Base-by-base conservation (phyloP, 2,797 vertebrate species). In the Falco peregrinus region DNA sequence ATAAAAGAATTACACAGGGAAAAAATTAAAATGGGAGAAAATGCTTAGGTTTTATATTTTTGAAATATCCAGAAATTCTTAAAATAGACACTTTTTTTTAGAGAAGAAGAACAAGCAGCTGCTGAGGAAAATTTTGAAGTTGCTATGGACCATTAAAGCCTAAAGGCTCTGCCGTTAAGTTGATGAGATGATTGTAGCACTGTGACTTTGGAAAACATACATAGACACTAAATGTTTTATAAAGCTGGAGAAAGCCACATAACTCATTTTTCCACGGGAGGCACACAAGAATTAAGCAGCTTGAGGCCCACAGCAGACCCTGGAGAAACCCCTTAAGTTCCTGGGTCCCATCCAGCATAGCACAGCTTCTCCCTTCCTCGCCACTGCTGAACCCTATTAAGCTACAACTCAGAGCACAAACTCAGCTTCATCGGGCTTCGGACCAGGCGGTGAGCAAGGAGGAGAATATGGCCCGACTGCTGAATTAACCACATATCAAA, bases 91-190 rank as follows among this genome's bases (percentile, higher is more conserved):
- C 3, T 14, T 13, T 3, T 78, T 85, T 18, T 31, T 18, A 5
- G 51, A 76, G 9, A n/a, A 59, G 8, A 48, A 88, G 50, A 69
- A 28, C 8, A 56, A 39, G 4, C 19, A 39, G 16, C 14, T 47
- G 22, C 13, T 53, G 9, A 73, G 16, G 45, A 74, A 45, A 33
- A 15, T 11, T 26, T 68, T 59, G 24, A 6, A 60, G 51, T 59
- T 79, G 41, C 19, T 57, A 28, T 11, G 6, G 37, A 26, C 8
- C 37, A 5, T 13, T 60, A 53, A 90, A 47, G 31, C 11, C 21
- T 31, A n/a, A 68, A 15, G 0, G 1, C 8, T 51, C 6, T 37
- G 48, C 2, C 2, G 0, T 35, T 37, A 64, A 37, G 11, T 85
- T 76, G 82, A 35, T 9, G 21, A 33, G 37, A 37, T 11, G 84